These are phyloP conservation scores for Pangasius macronema DNA, from an alignment of 2,797 vertebrate species.

Conservation along the genomic window DNA sequence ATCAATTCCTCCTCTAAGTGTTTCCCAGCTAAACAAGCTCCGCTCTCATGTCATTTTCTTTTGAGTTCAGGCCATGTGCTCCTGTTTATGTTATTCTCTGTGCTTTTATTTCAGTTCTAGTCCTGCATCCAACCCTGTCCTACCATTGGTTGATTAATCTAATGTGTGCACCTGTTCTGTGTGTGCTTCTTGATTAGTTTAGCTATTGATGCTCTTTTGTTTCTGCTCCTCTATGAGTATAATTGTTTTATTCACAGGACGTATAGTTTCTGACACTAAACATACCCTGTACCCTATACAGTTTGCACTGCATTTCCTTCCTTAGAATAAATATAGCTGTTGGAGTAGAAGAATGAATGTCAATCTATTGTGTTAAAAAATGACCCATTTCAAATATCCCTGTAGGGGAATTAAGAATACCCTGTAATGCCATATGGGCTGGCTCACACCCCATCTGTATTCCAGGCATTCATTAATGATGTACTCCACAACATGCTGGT, in stretches of 20 bases:
- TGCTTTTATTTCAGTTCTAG: neutral
- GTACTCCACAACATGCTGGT: neutral
- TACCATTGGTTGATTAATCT: neutral
- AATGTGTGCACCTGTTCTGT: neutral
- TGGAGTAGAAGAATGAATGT: neutral
- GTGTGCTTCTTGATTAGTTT: neutral
- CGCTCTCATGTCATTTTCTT: neutral
- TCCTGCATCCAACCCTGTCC: neutral
- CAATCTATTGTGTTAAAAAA: neutral
- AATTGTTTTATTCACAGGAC: neutral
- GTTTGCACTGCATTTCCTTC: neutral
- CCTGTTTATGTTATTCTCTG: neutral
- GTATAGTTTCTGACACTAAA: neutral
- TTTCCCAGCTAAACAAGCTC: neutral
- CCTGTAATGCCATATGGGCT: constrained; percentile 10
- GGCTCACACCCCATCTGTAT: constrained; percentile 4
- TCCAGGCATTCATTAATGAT: constrained; percentile 17
- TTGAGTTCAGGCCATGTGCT: neutral
- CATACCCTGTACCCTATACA: too few species aligned
- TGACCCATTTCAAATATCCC: neutral
- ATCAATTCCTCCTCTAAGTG: neutral
- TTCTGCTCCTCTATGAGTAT: neutral
- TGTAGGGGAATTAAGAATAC: constrained; percentile 1
- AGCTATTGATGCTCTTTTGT: neutral
- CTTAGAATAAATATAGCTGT: neutral